Percentiles rank a stretch among this genome's conserved stretches.
These are phyloP conservation scores for Barbus barbus DNA, from an alignment of 2,113 vertebrate species.

Conservation along the genomic window DNA sequence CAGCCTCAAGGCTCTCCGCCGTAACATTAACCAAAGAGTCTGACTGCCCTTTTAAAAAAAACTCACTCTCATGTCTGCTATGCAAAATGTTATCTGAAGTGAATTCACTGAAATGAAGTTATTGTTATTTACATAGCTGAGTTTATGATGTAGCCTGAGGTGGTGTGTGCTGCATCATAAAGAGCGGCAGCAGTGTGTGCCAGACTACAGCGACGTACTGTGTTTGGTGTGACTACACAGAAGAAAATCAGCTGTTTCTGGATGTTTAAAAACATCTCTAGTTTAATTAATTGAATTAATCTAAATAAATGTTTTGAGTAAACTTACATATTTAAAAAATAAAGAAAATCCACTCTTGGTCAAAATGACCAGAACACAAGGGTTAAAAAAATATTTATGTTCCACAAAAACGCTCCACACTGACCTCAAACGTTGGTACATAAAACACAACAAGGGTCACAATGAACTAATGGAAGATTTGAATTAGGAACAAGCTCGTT, in stretches of 20 bases:
- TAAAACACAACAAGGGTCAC: not conserved
- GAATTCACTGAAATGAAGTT: conserved; percentile 18
- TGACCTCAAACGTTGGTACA: not conserved
- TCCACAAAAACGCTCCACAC: not conserved
- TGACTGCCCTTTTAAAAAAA: conserved; percentile 40
- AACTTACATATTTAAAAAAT: not conserved
- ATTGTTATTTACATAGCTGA: conserved; percentile 37
- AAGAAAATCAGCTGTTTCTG: not conserved
- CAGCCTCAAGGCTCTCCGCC: conserved; percentile 49
- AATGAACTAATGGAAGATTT: not conserved
- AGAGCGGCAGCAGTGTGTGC: not conserved
- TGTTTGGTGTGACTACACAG: not conserved
- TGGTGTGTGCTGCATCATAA: not conserved
- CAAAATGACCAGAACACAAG: not conserved
- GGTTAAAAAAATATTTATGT: not conserved
- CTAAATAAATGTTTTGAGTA: not conserved
- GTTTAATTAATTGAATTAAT: not conserved
- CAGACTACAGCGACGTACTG: not conserved
- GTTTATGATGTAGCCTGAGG: conserved; percentile 19
- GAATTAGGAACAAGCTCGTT: not conserved
- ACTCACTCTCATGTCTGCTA: conserved; percentile 47
- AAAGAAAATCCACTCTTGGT: too few relatives aligned
- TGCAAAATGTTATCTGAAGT: conserved; percentile 39
- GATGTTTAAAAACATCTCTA: not conserved
- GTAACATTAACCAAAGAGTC: conserved; percentile 44